Percentiles rank a stretch among this genome's conserved stretches.
phyloP scores from a whole-genome alignment of 1,140 invertebrate genomes.

The Macrostomum lignano region DNA sequence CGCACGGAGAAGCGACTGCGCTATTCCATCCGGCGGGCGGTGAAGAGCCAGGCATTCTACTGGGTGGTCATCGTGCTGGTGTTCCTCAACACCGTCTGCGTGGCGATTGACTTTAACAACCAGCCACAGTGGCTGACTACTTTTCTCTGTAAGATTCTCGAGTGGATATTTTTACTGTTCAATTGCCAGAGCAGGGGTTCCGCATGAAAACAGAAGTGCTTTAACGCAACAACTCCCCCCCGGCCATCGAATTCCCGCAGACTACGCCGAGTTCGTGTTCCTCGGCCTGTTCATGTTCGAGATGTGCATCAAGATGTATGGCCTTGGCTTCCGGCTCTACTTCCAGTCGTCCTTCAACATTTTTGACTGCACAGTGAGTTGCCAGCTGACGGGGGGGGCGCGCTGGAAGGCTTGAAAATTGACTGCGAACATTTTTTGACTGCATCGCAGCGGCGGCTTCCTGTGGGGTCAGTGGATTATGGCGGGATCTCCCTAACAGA shows the following conservation, averaged over 20 bases:
- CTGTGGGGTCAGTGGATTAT: no score
- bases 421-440: no score
- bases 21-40: conserved; percentile 37
- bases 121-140: conserved; percentile 74
- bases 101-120: conserved; percentile 84
- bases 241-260: neutral
- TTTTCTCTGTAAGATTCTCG: conserved; percentile 32
- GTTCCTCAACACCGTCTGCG: conserved; percentile 92
- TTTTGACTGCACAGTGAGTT: conserved; percentile 71
- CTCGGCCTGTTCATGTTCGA: conserved; percentile 91
- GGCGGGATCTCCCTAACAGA: no score
- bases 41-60: conserved; percentile 94
- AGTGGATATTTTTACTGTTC: conserved; percentile 8
- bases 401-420: no score
- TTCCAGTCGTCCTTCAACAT: conserved; percentile 90
- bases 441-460: no score
- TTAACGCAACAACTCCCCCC: no score
- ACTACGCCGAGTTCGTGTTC: conserved; percentile 56
- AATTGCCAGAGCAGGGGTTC: neutral
- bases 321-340: conserved; percentile 76
- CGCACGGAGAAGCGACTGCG: conserved; percentile 3
- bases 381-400: no score
- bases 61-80: conserved; percentile 98
- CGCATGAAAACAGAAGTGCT: no score
- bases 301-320: conserved; percentile 98